Percentiles rank a stretch among this genome's conserved stretches.
These are phyloP conservation scores for Raja brachyura DNA, from an alignment of 2,113 vertebrate species.

Conservation along the genomic window DNA sequence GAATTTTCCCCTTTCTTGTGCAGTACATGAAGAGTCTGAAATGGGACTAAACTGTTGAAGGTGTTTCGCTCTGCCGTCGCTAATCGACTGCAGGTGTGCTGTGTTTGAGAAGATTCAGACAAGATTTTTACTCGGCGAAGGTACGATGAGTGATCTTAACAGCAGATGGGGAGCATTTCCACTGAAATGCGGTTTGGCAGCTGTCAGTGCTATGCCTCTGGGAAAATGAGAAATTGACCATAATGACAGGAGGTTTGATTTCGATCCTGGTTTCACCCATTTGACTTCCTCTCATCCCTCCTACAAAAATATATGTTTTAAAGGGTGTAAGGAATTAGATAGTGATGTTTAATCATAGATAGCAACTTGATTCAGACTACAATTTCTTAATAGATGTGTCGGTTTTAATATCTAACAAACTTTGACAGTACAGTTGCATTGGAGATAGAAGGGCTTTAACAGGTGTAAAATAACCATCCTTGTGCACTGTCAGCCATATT, in stretches of 20 bases:
- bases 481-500: not conserved
- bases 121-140: constrained; percentile 52
- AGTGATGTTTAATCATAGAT: not conserved
- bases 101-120: constrained; percentile 53
- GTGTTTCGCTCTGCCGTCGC: constrained; percentile 55
- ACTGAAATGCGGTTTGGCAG: constrained; percentile 49
- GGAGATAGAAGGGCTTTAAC: not conserved
- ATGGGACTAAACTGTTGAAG: constrained; percentile 51
- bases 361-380: not conserved
- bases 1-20: not conserved
- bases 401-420: not conserved
- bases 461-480: not conserved
- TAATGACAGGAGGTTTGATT: constrained; percentile 41
- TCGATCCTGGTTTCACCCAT: constrained; percentile 45
- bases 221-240: constrained; percentile 49
- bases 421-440: not conserved
- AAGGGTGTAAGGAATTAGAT: not conserved
- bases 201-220: constrained; percentile 42
- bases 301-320: not conserved
- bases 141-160: constrained; percentile 50
- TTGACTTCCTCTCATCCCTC: constrained; percentile 44
- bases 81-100: constrained; percentile 55
- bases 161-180: constrained; percentile 53
- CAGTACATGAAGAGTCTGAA: constrained; percentile 45
- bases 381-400: not conserved